phyloP scores from a whole-genome alignment of 2,888 invertebrate species.

The Heliconius erato region DNA sequence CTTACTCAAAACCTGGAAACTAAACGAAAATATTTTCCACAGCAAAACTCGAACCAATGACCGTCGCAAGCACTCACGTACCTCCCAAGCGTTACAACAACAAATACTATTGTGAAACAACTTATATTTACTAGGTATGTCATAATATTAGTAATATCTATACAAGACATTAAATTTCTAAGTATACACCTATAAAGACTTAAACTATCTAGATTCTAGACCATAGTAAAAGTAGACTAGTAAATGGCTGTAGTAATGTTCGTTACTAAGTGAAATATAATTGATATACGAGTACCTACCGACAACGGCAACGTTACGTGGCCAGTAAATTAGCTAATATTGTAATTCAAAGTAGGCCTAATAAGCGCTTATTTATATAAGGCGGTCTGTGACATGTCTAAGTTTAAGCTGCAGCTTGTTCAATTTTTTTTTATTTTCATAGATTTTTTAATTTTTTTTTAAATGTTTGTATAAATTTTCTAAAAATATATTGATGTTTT shows the following conservation, averaged over 20 bases:
- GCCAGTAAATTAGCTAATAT: conserved; percentile 35
- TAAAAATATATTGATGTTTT: too few species aligned
- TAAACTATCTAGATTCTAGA: conserved; percentile 10
- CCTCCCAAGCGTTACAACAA: neutral
- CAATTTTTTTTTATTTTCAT: neutral
- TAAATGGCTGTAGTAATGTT: neutral
- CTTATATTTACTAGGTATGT: neutral
- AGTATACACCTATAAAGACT: conserved; percentile 15
- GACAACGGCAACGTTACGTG: conserved; percentile 17
- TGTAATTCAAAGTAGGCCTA: conserved; percentile 43
- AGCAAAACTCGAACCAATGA: too few species aligned
- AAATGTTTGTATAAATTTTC: too few species aligned
- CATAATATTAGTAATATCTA: neutral
- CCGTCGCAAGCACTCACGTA: too few species aligned
- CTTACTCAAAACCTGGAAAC: neutral
- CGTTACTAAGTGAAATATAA: conserved; percentile 21
- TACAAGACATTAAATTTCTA: neutral
- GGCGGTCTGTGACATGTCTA: neutral
- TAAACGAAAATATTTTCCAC: too few species aligned
- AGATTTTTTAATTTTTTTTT: neutral
- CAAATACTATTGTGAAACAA: neutral
- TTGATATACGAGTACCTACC: conserved; percentile 7
- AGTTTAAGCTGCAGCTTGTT: conserved; percentile 1
- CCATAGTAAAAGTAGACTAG: conserved; percentile 25
- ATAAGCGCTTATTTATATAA: conserved; percentile 44